Evolutionary conservation across 2,797 vertebrate species (phyloP), one percentile per base, ranked within the genome.

Genomic region (Acomys russatus): DNA sequence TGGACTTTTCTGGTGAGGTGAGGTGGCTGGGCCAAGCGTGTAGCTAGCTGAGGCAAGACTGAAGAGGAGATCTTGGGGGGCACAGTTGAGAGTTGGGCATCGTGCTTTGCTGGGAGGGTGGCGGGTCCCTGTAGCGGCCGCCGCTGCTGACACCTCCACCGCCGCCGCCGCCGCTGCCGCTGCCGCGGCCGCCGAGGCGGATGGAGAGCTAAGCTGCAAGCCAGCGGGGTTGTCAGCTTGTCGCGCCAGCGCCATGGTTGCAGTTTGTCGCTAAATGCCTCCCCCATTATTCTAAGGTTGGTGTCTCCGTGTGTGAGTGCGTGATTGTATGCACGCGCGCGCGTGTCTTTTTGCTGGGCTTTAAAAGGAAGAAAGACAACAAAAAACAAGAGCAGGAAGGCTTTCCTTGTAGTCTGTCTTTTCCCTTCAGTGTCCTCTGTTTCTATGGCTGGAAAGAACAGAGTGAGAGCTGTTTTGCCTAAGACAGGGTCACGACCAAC

Each of bases 1-100:
- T 96, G 97, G 98, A 99, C 99, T 99, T 99, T 98, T 98, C 99
- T 97, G 98, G 97, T 98, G 98, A 98, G 98, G 99, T 99, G 99
- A 99, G 98, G 98, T 98, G 99, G 98, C 99, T 98, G 98, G 99
- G 97, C 97, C 94, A 38, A 95, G 97, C 96, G 28, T 94, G 30
- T 17, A 59, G 97, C 98, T 59, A 59, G 97, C 98, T 98, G 97
- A 94, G 82, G 94, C 1, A 78, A 97, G 98, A 96, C 98, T 98
- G 97, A 95, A 90, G 97, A 98, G 98, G 98, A 93, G 6, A 98
- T 99, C 98, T 98, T 98, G 98, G 98, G 1, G 98, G 88, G 98
- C 98, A 98, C 97, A 3, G 97, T 98, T 85, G 83, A 98, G 99
- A 99, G 98, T 63, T 93, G 97, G 98, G 98, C 97, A 92, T 96